Evolutionary conservation across 2,888 invertebrate genomes (phyloP), one percentile per base, ranked within the genome.

Genomic region (Camponotus fellah): DNA sequence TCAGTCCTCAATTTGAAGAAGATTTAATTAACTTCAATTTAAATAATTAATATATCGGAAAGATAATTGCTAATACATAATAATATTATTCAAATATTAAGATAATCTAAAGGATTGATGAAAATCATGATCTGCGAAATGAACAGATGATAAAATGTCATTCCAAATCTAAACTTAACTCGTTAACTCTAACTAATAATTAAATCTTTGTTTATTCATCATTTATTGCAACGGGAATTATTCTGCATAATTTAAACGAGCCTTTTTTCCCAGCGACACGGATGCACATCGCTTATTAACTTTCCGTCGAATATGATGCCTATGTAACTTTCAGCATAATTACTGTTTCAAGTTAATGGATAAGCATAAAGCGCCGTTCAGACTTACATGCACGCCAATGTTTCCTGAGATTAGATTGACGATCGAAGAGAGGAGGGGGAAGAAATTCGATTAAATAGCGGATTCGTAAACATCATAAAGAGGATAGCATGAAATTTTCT

Each of bases 401-500:
- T 71, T 62, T 12, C 34, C 9, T 9, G 69, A 49, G 66, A 84
- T 84, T 84, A 76, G 69, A 71, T 85, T 76, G 74, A 56, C 37
- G 21, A 75, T 68, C 68, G 8, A 12, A 9, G n/a, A 56, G 53
- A 58, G 14, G n/a, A n/a, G 14, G 26, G 10, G 17, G 71, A 21
- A 40, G 26, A 37, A 37, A 69, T 58, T 37, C 40, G 43, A 14
- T 43, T n/a, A 72, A 43, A 26, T 56, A 34, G 49, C 60, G 40
- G 34, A 34, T 81, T 64, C 60, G 46, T 77, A 82, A 82, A 82
- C 53, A 80, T 65, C 21, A 40, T 34, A 12, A 53, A 32, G 46
- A 56, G 14, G 60, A 37, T 74, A 49, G 46, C 71, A 56, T 34
- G 53, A 79, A 82, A 89, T 86, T 89, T 88, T 83, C 82, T 85